Base-by-base conservation (phyloP, 2,888 invertebrate species). In the Drosophila pseudotalamancana region DNA sequence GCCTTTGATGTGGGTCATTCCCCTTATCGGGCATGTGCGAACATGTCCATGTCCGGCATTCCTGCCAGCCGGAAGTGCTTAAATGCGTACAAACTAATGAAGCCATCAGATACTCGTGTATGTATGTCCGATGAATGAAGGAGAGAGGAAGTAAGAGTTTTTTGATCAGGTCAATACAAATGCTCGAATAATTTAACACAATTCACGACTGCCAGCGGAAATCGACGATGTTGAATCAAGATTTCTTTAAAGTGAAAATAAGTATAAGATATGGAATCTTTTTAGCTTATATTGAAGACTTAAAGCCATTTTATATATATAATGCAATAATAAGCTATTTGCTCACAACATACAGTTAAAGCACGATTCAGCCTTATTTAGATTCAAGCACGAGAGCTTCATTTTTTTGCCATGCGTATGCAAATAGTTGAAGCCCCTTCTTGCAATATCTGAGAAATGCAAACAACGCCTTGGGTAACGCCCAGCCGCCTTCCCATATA, bases 1-100 rank as follows among this genome's bases (percentile, higher is more conserved):
- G 40, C 62, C 60, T 77, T 80, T 72, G 76, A 74, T 70, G 54
- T 70, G 75, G 70, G 40, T 70, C 43, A 12, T 35, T 12, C 27
- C 16, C 12, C 25, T 53, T 32, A 39, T 45, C 23, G 35, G n/a
- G 9, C 16, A 25, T 50, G 32, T 55, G 39, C 43, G 23, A 27
- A 18, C 19, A 16, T 48, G 6, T 29, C n/a, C 32, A 40, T 42
- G 43, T 42, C 11, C 16, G 21, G 6, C 18, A 3, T 14, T 11
- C 8, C 11, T 23, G 16, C 29, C 5, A 27, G 16, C 31, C 35
- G 35, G 18, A 49, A 49, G 29, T 53, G 48, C 18, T 46, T 42
- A 34, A 42, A 59, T 42, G 19, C 4, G 35, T 11, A 19, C 3
- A 9, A 53, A 5, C 29, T 27, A 48, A 51, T 55, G 35, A 18